A percentile compares a stretch with the other conserved stretches of the same genome.
Evolutionary conservation across 2,113 vertebrate genomes (phyloP).

Genomic region (Cavia porcellus): DNA sequence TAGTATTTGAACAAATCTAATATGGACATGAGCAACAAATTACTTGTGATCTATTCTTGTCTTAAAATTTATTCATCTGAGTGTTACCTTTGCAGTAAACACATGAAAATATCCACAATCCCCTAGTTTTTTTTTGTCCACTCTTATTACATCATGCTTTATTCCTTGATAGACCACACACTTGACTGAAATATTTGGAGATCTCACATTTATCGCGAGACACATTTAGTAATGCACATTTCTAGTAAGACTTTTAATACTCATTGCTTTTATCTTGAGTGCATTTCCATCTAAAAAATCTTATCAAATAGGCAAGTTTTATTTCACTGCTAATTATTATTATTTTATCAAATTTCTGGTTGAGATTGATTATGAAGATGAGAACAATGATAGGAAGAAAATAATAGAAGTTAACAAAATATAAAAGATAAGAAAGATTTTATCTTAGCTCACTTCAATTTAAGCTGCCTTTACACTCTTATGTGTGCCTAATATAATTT

Average conservation of each 20-base stretch:
- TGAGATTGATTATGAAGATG: fast-evolving
- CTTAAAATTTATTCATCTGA: not conserved
- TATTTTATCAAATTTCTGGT: not conserved
- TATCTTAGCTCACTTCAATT: not conserved
- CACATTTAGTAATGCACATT: not conserved
- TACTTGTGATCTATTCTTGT: not conserved
- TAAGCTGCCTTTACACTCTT: not conserved
- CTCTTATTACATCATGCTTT: not conserved
- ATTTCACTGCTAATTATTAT: not conserved
- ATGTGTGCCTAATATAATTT: not conserved
- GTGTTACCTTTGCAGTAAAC: not conserved
- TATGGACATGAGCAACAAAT: not conserved
- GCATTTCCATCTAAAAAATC: not conserved
- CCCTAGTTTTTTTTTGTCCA: not conserved
- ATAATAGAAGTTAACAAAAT: not conserved
- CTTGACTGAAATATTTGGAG: not conserved
- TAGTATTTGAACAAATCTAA: not conserved
- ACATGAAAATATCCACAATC: not conserved
- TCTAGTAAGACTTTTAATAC: not conserved
- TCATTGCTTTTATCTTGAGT: not conserved
- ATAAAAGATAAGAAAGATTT: not conserved
- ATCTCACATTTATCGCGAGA: not conserved
- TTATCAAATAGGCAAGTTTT: not conserved
- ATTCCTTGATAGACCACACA: not conserved
- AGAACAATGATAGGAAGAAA: not conserved